Percentiles rank a stretch among this genome's conserved stretches.
These are phyloP conservation scores for Troides oblongomaculatus DNA, from an alignment of 2,888 invertebrate species.

Conservation along the genomic window DNA sequence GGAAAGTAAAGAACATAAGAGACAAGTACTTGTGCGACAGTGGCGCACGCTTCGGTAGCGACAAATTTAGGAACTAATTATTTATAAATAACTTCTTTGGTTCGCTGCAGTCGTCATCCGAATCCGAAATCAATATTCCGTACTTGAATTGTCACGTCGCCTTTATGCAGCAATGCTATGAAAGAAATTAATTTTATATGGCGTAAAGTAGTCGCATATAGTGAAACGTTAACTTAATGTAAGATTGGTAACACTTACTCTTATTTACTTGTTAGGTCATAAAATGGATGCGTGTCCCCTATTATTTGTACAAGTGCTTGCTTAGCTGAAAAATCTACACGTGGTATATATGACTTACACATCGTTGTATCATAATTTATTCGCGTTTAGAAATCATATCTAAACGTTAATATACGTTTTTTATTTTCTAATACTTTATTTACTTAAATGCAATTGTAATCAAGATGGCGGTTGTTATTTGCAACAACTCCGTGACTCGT, in stretches of 20 bases:
- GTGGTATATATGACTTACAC: constrained; percentile 63
- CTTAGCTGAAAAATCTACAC: constrained; percentile 59
- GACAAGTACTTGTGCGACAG: constrained; percentile 48
- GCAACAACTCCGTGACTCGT: constrained; percentile 14
- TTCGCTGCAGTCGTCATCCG: constrained; percentile 71
- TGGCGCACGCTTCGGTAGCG: constrained; percentile 40
- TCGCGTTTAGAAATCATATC: constrained; percentile 31
- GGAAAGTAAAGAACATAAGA: constrained; percentile 28
- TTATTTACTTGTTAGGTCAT: constrained; percentile 73
- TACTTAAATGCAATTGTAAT: constrained; percentile 27
- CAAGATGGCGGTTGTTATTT: constrained; percentile 55
- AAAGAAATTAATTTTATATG: constrained; percentile 75
- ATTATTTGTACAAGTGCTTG: constrained; percentile 66
- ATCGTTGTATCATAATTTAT: constrained; percentile 37
- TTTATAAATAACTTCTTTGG: constrained; percentile 51
- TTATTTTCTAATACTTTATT: constrained; percentile 21
- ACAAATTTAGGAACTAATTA: constrained; percentile 57
- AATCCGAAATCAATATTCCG: constrained; percentile 72
- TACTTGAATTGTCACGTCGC: constrained; percentile 71
- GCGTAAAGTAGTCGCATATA: constrained; percentile 80
- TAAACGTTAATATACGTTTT: constrained; percentile 27
- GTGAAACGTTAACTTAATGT: constrained; percentile 80
- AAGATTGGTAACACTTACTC: constrained; percentile 80
- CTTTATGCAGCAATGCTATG: constrained; percentile 80
- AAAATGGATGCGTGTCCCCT: constrained; percentile 70